Evolutionary conservation across 2,113 vertebrate genomes (phyloP).

Genomic region (Elgaria multicarinata): DNA sequence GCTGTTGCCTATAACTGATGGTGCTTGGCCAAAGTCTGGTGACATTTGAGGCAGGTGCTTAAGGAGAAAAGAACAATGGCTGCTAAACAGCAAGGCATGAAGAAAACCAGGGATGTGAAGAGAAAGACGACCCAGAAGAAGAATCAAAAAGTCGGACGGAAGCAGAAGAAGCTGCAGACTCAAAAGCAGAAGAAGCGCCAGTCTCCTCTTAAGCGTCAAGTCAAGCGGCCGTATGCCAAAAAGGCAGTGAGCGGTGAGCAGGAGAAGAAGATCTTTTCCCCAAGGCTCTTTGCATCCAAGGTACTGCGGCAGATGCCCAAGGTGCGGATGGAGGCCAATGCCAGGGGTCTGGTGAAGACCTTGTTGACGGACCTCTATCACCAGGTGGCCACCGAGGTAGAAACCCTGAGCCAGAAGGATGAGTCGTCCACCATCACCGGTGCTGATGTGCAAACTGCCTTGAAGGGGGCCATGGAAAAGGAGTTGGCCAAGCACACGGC

Average conservation of each 20-base stretch:
- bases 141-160: not conserved
- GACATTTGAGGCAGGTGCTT: not conserved
- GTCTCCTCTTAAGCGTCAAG: not conserved
- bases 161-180: not conserved
- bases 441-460: not conserved
- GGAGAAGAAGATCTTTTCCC: not conserved
- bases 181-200: not conserved
- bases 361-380: constrained; percentile 4
- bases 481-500: constrained; percentile 12
- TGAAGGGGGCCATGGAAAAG: constrained; percentile 25
- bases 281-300: not conserved
- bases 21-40: not conserved
- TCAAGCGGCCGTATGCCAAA: not conserved
- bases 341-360: constrained; percentile 1
- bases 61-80: constrained; percentile 21
- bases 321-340: constrained; percentile 25
- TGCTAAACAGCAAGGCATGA: constrained; percentile 11
- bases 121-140: not conserved
- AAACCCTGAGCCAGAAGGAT: not conserved
- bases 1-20: not conserved
- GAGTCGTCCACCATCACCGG: not conserved
- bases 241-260: not conserved
- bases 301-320: constrained; percentile 14
- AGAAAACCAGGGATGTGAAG: not conserved
- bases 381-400: not conserved